Base-by-base conservation (phyloP, 1,140 invertebrate genomes). In the Lordiphosa stackelbergi region DNA sequence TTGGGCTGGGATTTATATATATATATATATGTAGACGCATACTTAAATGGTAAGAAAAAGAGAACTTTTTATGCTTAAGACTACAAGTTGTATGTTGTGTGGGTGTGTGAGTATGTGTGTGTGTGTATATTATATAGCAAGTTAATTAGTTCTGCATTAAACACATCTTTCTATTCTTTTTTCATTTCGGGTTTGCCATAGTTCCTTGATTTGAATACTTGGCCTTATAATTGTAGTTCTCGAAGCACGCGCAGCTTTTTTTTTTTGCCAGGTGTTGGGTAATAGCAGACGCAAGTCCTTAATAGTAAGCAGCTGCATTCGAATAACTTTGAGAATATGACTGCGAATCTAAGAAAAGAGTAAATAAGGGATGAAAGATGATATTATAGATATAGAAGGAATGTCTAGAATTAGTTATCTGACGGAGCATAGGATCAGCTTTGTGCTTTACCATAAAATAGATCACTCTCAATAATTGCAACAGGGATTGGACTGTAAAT, bases 301-400 rank as follows among this genome's bases (percentile, higher is more conserved):
- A 87, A 71, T 87, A 87, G 70, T 87, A 87, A 42, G 81, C 85
- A 53, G 85, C 78, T 62, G 85, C 77, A 65, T 87, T 87, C 19
- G 85, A 84, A 61, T 87, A 87, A 58, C 72, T 73, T 52, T 87
- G 85, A 35, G 85, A 83, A 59, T 87, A 87, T 41, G 74, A 66
- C 56, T 87, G 85, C 38, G 85, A 75, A 77, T 87, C 85, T 87
- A 70, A 34, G 47, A 66, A 43, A 34, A 62, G 46, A 71, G 16
- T 34, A 7, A 19, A 31, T 49, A 51, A 75, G 49, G 47, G 40
- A 36, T 36, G 34, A 45, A 11, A 11, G 37, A 8, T 8, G 28
- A 31, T 31, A 5, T 31, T 7, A 8, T 8, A n/a, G 3, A 19
- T 19, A 19, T 19, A 19, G 19, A 4, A 19, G 19, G 19, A 19